Percentiles rank a stretch among this genome's conserved stretches.
Evolutionary conservation across 2,797 vertebrate genomes (phyloP).

Genomic region (Pitangus sulphuratus): DNA sequence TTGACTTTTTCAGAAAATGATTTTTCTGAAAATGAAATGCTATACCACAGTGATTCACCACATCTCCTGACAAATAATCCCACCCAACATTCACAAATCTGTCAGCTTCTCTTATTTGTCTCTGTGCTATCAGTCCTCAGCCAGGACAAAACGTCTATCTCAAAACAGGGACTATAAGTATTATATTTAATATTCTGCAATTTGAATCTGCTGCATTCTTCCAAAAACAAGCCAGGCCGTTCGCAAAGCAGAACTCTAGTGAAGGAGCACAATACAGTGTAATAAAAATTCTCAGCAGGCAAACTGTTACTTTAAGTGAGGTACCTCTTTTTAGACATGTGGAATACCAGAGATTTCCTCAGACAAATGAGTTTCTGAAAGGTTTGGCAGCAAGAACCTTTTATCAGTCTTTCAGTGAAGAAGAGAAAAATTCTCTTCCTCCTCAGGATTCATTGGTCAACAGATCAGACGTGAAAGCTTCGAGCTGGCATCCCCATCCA

Average conservation of each 20-base stretch:
- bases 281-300: not conserved
- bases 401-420: not conserved
- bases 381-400: not conserved
- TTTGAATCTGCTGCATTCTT: not conserved
- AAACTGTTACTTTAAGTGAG: not conserved
- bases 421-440: not conserved
- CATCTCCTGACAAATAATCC: not conserved
- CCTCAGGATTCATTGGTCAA: not conserved
- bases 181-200: not conserved
- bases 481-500: not conserved
- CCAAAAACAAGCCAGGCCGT: not conserved
- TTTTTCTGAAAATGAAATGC: conserved; percentile 34
- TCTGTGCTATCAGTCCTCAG: not conserved
- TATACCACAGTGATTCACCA: not conserved
- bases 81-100: conserved; percentile 13
- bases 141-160: not conserved
- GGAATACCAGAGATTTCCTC: not conserved
- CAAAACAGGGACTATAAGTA: not conserved
- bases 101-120: conserved; percentile 4
- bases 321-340: not conserved
- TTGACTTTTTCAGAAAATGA: conserved; percentile 17
- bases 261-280: not conserved
- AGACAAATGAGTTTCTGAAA: not conserved
- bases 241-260: not conserved
- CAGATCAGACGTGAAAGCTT: not conserved